These are phyloP conservation scores for Hybos culiciformis DNA, from an alignment of 2,888 invertebrate species.

Conservation along the genomic window DNA sequence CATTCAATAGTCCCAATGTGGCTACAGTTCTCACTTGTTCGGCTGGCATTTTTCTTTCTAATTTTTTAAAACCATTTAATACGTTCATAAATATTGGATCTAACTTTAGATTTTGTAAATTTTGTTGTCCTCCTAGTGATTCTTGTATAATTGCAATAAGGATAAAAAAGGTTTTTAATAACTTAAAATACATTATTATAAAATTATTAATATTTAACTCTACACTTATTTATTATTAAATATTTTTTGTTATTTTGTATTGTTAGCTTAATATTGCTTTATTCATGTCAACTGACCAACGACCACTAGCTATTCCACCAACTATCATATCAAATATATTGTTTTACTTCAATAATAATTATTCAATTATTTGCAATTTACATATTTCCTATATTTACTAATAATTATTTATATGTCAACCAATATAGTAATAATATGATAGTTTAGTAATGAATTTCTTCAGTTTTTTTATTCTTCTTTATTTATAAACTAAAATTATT, in stretches of 20 bases:
- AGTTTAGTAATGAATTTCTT: background rate
- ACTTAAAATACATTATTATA: background rate
- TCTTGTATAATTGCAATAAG: background rate
- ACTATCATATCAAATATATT: too few relatives aligned
- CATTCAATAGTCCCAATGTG: conserved; percentile 28
- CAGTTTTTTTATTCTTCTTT: background rate
- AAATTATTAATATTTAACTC: background rate
- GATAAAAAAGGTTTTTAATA: background rate
- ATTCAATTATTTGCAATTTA: too few relatives aligned
- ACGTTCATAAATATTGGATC: conserved; percentile 26
- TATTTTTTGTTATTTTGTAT: background rate
- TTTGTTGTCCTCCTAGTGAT: conserved; percentile 14
- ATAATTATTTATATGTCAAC: too few relatives aligned
- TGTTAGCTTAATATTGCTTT: background rate
- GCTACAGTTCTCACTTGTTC: conserved; percentile 26
- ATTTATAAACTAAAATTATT: too few relatives aligned
- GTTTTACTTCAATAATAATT: too few relatives aligned
- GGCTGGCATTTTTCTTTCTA: conserved; percentile 23
- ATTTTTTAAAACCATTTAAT: conserved; percentile 24
- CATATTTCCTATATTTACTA: too few relatives aligned
- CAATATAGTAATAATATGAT: too few relatives aligned
- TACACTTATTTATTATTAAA: background rate
- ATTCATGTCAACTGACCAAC: background rate
- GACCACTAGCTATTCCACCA: background rate
- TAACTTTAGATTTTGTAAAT: conserved; percentile 17